Evolutionary conservation across 2,888 invertebrate genomes (phyloP).

Genomic region (Helobdella robusta): DNA sequence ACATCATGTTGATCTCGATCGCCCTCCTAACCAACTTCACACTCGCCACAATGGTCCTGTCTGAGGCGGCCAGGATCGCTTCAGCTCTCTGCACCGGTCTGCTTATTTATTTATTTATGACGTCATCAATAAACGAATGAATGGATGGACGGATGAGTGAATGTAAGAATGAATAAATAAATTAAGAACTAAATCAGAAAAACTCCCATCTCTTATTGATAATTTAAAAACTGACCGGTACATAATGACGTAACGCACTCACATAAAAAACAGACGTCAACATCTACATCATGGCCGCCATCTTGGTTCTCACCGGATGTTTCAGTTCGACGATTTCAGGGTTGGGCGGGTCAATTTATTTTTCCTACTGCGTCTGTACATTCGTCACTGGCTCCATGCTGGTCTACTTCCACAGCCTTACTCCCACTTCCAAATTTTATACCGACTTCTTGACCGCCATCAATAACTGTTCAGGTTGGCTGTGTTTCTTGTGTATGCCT

Average conservation of each 20-base stretch:
- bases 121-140: no score
- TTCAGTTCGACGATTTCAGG: background rate
- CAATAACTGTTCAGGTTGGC: background rate
- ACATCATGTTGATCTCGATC: constrained; percentile 34
- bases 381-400: background rate
- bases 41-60: constrained; percentile 32
- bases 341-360: constrained; percentile 13
- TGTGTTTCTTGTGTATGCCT: background rate
- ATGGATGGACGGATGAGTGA: no score
- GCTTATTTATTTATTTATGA: no score
- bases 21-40: constrained; percentile 35
- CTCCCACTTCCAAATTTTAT: background rate
- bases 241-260: no score
- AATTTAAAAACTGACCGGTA: no score
- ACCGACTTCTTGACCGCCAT: background rate
- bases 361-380: constrained; percentile 15
- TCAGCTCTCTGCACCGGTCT: constrained; percentile 17
- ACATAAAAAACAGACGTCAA: constrained; percentile 14
- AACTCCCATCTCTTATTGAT: no score
- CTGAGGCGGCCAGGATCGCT: constrained; percentile 32
- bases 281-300: constrained; percentile 26
- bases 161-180: no score
- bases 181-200: no score
- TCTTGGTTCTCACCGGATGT: constrained; percentile 27
- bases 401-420: background rate